phyloP scores from a whole-genome alignment of 2,888 invertebrate species.

The Sipha maydis region DNA sequence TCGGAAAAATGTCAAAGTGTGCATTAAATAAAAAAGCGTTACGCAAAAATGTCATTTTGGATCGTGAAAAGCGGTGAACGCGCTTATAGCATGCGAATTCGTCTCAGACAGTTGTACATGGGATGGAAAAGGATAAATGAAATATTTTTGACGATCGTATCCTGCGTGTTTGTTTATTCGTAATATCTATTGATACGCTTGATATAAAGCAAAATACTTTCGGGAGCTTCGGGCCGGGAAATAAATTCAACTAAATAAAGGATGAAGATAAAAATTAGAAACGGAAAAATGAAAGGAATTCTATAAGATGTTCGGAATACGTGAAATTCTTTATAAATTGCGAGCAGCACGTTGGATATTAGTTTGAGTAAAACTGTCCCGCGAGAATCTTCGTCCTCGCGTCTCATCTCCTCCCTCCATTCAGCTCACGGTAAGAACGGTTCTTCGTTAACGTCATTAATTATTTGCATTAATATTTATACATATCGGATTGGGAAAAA shows the following conservation, averaged over 20 bases:
- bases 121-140: conserved; percentile 1
- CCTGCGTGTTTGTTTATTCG: neutral
- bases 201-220: neutral
- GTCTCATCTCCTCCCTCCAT: neutral
- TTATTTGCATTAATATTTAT: neutral
- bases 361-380: neutral
- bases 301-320: conserved; percentile 6
- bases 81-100: neutral
- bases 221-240: neutral
- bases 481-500: neutral
- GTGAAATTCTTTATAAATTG: conserved; percentile 27
- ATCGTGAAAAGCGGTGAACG: neutral
- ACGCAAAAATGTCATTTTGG: neutral
- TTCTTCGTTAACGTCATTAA: neutral
- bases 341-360: neutral
- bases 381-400: neutral
- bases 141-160: neutral
- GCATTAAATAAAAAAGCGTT: too few species aligned
- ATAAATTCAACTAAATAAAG: conserved; percentile 4
- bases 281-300: neutral
- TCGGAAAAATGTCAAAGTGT: neutral
- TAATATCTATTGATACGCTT: neutral
- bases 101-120: neutral
- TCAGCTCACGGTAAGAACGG: neutral
- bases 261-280: neutral